Base-by-base conservation (phyloP, 2,888 invertebrate genomes). In the Syritta pipiens region DNA sequence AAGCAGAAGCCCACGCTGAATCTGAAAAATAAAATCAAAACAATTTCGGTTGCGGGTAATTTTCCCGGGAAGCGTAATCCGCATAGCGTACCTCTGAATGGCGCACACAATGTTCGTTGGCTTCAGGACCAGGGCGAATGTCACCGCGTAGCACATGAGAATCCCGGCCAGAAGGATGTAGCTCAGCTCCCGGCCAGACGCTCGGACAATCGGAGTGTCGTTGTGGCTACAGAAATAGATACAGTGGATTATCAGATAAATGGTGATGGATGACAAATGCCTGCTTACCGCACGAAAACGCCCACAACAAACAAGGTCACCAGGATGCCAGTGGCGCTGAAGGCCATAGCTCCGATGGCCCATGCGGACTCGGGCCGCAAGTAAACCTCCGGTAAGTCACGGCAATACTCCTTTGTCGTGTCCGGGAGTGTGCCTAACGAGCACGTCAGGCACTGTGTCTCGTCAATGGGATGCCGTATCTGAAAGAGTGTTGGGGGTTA, bases 161-260 rank as follows among this genome's bases (percentile, higher is more conserved):
- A 96, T 95, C 2, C 97, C 97, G 32, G 93, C 93, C 81, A 99
- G 92, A 37, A 99, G 93, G 32, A 98, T 95, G 89, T 97, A 98
- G 79, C 95, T 95, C 65, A 96, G 90, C 89, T 96, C 96, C 42
- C 96, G 90, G 30, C 98, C 98, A 10, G 97, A 96, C 30, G 98
- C 97, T 82, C 98, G 93, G n/a, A 99, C 99, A 51, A 99, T 96
- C 0, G 99, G 98, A 0, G 99, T 99, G 83, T 96, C 94, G 89
- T 97, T 96, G 90, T 96, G 94, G 12, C 93, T 89, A n/a, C n/a
- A n/a, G n/a, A n/a, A n/a, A n/a, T n/a, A n/a, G n/a, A n/a, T n/a
- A n/a, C n/a, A n/a, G n/a, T n/a, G n/a, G n/a, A n/a, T n/a, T n/a
- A n/a, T n/a, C n/a, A n/a, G n/a, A n/a, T n/a, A n/a, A n/a, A 74